Conservation (phyloP, 1,140 invertebrate genomes). For the Meloidogyne exigua region DNA sequence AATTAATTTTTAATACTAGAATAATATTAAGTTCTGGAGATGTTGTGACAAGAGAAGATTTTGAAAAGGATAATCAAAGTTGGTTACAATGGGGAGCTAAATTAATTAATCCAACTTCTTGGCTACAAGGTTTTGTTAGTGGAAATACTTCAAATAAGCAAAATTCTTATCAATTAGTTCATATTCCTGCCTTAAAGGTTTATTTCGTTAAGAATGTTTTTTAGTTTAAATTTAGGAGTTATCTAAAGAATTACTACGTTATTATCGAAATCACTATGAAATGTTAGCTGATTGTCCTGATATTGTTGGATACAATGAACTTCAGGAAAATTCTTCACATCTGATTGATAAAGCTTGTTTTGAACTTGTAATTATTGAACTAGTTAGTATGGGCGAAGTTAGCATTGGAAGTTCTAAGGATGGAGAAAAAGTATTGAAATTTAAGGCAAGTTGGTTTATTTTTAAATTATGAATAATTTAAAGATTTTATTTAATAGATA, state of each 20-base stretch:
- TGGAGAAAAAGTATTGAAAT: conserved; percentile 58
- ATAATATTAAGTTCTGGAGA: conserved; percentile 35
- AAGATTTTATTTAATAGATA: no score
- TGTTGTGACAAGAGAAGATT: conserved; percentile 36
- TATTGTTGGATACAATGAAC: conserved; percentile 56
- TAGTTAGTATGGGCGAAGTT: conserved; percentile 50
- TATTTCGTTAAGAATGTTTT: neutral
- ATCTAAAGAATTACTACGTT: conserved; percentile 44
- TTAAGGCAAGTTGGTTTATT: conserved; percentile 42
- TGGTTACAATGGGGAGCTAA: conserved; percentile 53
- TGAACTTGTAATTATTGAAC: conserved; percentile 56
- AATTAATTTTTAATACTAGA: conserved; percentile 9
- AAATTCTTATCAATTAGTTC: conserved; percentile 38
- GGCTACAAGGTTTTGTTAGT: conserved; percentile 19
- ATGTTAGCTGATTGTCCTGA: conserved; percentile 52
- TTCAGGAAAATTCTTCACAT: conserved; percentile 32
- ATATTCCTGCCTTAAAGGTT: conserved; percentile 51
- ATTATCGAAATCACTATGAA: conserved; percentile 52
- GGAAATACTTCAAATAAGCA: neutral
- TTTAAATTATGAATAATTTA: neutral
- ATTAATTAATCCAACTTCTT: conserved; percentile 35
- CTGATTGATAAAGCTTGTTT: conserved; percentile 46
- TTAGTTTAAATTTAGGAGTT: conserved; percentile 29
- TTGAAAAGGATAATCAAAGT: conserved; percentile 34
- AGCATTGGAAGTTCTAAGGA: conserved; percentile 46